phyloP scores from a whole-genome alignment of 2,797 vertebrate genomes.

The Pseudochromis fuscus region DNA sequence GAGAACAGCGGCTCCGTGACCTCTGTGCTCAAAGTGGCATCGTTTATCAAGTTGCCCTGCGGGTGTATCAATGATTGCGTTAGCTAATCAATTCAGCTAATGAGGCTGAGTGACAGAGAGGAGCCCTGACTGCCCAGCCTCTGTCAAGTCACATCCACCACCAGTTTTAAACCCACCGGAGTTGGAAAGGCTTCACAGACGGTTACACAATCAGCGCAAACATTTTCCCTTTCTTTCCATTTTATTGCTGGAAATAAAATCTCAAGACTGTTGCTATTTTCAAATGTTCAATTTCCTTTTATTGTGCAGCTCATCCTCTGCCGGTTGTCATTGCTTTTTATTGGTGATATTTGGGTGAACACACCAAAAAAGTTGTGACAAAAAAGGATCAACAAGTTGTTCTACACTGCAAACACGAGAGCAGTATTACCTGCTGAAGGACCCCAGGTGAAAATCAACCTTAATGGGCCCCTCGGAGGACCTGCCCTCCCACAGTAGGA shows the following conservation, averaged over 20 bases:
- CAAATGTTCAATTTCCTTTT: too few species aligned
- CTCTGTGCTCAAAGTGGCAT: conserved; percentile 50
- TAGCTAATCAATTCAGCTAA: conserved; percentile 66
- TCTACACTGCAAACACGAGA: too few species aligned
- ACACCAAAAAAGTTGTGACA: background rate
- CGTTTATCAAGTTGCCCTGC: conserved; percentile 54
- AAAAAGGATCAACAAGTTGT: too few species aligned
- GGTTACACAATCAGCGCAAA: background rate
- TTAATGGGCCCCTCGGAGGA: too few species aligned
- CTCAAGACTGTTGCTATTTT: background rate
- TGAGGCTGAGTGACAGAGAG: conserved; percentile 51
- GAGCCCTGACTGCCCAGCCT: conserved; percentile 37
- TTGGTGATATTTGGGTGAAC: background rate
- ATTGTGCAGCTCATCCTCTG: too few species aligned
- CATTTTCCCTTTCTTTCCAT: background rate
- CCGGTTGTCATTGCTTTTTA: too few species aligned
- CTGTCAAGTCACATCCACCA: conserved; percentile 17
- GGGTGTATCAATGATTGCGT: conserved; percentile 54
- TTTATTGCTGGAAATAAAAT: background rate
- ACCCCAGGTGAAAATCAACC: too few species aligned
- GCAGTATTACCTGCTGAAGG: too few species aligned
- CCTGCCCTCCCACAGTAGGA: too few species aligned
- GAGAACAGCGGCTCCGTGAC: conserved; percentile 35
- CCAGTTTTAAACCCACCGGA: background rate
- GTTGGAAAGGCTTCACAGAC: background rate